A percentile compares a stretch with the other conserved stretches of the same genome.
These are phyloP conservation scores for Protobothrops flavoviridis DNA, from an alignment of 2,113 vertebrate species.

Conservation along the genomic window DNA sequence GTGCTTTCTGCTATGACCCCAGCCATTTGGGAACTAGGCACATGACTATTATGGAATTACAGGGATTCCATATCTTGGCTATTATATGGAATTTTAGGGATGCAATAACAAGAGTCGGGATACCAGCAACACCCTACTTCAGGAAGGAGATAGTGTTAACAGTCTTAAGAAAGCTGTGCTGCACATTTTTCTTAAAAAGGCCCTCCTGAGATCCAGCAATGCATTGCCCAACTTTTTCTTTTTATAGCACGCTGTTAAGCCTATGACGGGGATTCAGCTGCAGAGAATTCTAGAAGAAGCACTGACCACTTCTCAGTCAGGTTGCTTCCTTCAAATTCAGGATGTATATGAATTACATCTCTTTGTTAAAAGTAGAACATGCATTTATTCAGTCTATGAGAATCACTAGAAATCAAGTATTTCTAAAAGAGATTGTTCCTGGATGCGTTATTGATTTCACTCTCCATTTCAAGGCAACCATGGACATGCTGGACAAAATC, in stretches of 20 bases:
- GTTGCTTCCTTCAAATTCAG: neutral
- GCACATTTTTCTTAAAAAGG: neutral
- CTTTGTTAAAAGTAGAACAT: neutral
- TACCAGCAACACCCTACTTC: neutral
- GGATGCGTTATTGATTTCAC: neutral
- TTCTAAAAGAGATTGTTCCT: neutral
- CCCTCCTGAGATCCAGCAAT: neutral
- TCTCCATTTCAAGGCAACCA: neutral
- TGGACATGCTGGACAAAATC: neutral
- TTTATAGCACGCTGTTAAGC: no score
- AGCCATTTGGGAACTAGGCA: neutral
- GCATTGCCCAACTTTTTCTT: neutral
- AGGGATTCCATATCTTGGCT: neutral
- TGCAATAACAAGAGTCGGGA: neutral
- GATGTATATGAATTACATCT: neutral
- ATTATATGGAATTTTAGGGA: neutral
- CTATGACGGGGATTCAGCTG: neutral
- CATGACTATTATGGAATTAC: neutral
- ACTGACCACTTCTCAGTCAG: neutral
- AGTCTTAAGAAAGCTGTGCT: neutral
- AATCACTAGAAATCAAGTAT: neutral
- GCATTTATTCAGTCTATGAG: neutral
- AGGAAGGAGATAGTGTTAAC: neutral
- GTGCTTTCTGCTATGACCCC: neutral
- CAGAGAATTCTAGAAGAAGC: neutral